Evolutionary conservation across 2,888 invertebrate species (phyloP).

Genomic region (Luperina testacea): DNA sequence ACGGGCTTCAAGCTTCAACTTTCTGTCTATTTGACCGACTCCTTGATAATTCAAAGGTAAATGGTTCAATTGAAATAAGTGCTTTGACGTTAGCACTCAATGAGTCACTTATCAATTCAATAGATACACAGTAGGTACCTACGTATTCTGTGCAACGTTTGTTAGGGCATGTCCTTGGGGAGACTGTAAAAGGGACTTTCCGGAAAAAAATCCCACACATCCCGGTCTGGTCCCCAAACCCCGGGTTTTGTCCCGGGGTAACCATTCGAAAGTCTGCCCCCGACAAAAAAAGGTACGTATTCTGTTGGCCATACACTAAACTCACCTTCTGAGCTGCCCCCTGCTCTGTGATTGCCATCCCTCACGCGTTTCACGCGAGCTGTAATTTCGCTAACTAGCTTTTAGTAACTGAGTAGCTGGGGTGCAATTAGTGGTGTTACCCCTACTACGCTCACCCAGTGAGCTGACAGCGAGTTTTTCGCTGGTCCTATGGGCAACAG

Average conservation of each 20-base stretch:
- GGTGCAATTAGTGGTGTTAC: neutral
- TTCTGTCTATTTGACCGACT: too few relatives aligned
- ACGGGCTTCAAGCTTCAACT: too few relatives aligned
- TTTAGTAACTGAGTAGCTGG: neutral
- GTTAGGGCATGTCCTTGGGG: neutral
- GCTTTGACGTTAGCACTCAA: neutral
- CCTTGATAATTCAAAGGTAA: too few relatives aligned
- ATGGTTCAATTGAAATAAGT: too few relatives aligned
- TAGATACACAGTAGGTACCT: neutral
- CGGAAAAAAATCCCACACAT: neutral
- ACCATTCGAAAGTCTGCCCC: neutral
- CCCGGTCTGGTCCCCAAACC: neutral
- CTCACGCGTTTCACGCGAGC: neutral
- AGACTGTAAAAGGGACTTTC: neutral
- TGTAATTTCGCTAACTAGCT: conserved; percentile 17
- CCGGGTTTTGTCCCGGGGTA: neutral
- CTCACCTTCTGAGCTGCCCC: neutral
- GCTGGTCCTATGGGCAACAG: neutral
- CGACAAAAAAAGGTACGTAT: neutral
- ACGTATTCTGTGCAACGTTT: neutral
- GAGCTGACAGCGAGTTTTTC: neutral
- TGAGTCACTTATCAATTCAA: neutral
- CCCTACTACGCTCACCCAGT: neutral
- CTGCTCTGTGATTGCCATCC: neutral
- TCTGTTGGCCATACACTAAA: neutral